Evolutionary conservation across 2,888 invertebrate species (phyloP).

Genomic region (Oscheius sp.): DNA sequence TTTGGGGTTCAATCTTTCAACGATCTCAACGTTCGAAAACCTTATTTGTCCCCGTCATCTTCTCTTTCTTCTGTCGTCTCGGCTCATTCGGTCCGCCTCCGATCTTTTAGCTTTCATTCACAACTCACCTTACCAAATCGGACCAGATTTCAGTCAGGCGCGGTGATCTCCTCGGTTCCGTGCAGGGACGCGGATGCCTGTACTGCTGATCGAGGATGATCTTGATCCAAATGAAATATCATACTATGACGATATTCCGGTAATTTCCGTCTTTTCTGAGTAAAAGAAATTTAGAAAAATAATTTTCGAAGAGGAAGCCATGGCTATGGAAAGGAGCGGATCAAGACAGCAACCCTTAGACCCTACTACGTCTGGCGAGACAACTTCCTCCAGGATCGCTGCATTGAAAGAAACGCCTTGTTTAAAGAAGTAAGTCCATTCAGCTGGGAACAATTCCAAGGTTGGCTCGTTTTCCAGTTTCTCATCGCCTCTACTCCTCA

Average conservation of each 20-base stretch:
- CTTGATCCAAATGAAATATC: slow-evolving; percentile 24
- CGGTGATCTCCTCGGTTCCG: slow-evolving; percentile 6
- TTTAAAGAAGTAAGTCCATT: slow-evolving; percentile 37
- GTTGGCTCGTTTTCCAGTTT: slow-evolving; percentile 26
- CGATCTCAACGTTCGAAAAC: not conserved
- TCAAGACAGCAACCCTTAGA: slow-evolving; percentile 26
- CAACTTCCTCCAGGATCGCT: slow-evolving; percentile 49
- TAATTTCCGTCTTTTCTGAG: not conserved
- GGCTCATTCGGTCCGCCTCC: not conserved
- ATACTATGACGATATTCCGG: slow-evolving; percentile 18
- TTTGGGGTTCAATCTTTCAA: not conserved
- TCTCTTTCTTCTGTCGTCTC: not conserved
- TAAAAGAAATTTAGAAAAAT: not conserved
- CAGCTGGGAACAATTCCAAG: not conserved
- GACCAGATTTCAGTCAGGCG: slow-evolving; percentile 16
- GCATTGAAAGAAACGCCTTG: slow-evolving; percentile 41
- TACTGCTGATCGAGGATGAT: slow-evolving; percentile 25
- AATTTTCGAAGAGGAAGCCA: not conserved
- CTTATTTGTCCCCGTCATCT: not conserved
- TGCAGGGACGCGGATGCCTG: slow-evolving; percentile 22
- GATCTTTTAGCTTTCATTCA: not conserved
- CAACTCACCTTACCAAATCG: not conserved
- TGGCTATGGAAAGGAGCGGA: not conserved
- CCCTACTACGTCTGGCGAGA: slow-evolving; percentile 49
- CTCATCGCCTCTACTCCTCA: slow-evolving; percentile 42